Evolutionary conservation across 2,113 vertebrate genomes (phyloP), one percentile per base, ranked within the genome.

Genomic region (Apodemus sylvaticus): DNA sequence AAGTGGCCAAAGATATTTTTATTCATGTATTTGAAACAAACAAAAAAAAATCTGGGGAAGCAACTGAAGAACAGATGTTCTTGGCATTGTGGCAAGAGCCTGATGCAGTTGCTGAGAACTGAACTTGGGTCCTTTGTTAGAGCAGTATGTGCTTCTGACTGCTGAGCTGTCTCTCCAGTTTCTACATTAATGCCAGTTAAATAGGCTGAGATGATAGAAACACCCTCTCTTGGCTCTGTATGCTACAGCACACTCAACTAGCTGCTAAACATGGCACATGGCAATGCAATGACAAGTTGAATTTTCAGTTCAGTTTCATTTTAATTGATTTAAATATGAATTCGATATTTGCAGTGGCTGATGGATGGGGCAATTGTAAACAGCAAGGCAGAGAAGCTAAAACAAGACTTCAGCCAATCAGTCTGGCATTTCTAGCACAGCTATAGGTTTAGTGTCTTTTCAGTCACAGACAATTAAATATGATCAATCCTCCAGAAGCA

Each of bases 321-420:
- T 93, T 91, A 88, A 86, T 82, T 93, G 88, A 66, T 71, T 86
- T 92, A 85, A 74, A 90, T 2, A 77, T 88, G 55, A 96, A 91
- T 73, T 85, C 55, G 94, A 82, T 78, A 58, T 1, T n/a, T 73
- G 31, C 22, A 29, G 22, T 58, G 73, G 26, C 60, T 73, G 53
- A 22, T 89, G n/a, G 16, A 62, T 9, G 64, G 29, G 76, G 29
- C 8, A 58, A 36, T 88, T 94, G 71, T 91, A 91, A 42, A 64
- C 9, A 62, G 42, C 29, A 64, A 93, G 70, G n/a, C n/a, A 64
- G 22, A 94, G 31, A 90, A 70, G 20, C 51, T 66, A 90, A 78
- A 66, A 29, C 60, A 90, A 83, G 55, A 62, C 12, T 87, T 66
- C 66, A 62, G 85, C 12, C 36, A 76, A n/a, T 66, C 19, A 73